A percentile compares a stretch with the other conserved stretches of the same genome.
phyloP scores from a whole-genome alignment of 92 coral and sea anemone species.

The Epizoanthus illoricatus region DNA sequence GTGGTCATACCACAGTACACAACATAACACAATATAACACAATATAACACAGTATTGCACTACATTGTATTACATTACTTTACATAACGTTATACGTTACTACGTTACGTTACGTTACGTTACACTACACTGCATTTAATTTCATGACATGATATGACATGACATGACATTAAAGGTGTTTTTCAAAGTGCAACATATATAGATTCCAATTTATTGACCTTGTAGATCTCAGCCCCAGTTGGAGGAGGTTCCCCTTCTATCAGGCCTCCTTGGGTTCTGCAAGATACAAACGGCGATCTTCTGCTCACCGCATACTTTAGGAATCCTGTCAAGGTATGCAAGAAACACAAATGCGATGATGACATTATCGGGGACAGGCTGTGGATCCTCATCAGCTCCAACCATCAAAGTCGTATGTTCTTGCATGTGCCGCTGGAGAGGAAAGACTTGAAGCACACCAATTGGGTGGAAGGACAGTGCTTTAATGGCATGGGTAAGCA shows the following conservation, averaged over 20 bases:
- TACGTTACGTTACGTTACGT: too few species aligned
- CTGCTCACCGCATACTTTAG: slow-evolving; percentile 45
- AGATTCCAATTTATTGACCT: neutral
- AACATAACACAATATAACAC: neutral
- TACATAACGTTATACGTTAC: too few species aligned
- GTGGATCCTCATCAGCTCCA: slow-evolving; percentile 23
- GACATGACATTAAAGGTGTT: neutral
- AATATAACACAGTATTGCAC: neutral
- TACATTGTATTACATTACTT: too few species aligned
- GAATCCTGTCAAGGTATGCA: slow-evolving; percentile 37
- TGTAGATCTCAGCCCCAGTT: slow-evolving; percentile 9
- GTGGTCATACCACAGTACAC: neutral
- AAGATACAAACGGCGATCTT: slow-evolving; percentile 8
- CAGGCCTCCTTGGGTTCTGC: slow-evolving; percentile 31
- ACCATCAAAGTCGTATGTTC: neutral
- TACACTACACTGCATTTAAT: neutral
- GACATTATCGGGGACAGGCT: slow-evolving; percentile 29
- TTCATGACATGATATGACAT: neutral
- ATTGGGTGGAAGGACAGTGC: slow-evolving; percentile 51
- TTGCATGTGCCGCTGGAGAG: slow-evolving; percentile 26
- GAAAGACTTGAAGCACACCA: slow-evolving; percentile 16
- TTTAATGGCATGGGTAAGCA: slow-evolving; percentile 42
- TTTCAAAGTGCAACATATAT: neutral
- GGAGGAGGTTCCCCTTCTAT: neutral
- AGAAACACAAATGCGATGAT: neutral